Evolutionary conservation across 2,113 vertebrate species (phyloP).

Genomic region (Corythoichthys haematopterus): DNA sequence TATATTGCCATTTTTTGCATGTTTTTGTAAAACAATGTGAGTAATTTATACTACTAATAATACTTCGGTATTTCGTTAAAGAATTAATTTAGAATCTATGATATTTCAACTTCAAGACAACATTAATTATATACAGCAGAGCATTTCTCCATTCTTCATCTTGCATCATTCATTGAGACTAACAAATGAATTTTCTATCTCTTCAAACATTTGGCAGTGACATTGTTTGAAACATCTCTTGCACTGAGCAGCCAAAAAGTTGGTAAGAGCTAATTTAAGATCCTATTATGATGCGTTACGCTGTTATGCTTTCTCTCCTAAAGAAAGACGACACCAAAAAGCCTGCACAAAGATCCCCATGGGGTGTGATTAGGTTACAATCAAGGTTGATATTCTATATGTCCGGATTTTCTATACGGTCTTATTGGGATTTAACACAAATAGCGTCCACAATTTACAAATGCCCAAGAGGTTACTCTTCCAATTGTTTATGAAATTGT

Average conservation of each 20-base stretch:
- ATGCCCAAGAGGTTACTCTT: constrained; percentile 28
- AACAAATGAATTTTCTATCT: not conserved
- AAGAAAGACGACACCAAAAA: constrained; percentile 49
- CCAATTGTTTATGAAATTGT: constrained; percentile 52
- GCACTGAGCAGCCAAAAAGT: constrained; percentile 24
- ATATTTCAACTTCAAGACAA: not conserved
- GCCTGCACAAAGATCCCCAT: constrained; percentile 49
- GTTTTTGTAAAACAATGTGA: not conserved
- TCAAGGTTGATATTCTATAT: constrained; percentile 65
- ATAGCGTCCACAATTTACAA: constrained; percentile 54
- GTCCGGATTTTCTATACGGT: constrained; percentile 44
- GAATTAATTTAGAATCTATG: not conserved
- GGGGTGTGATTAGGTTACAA: constrained; percentile 57
- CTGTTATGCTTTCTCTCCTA: constrained; percentile 40
- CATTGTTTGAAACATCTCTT: constrained; percentile 36
- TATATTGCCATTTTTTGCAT: not conserved
- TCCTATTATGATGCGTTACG: constrained; percentile 48
- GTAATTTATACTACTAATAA: not conserved
- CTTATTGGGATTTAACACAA: constrained; percentile 70
- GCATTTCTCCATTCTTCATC: not conserved
- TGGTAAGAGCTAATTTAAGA: constrained; percentile 49
- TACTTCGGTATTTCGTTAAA: not conserved
- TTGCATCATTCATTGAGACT: not conserved
- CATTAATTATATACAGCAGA: not conserved
- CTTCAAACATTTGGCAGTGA: constrained; percentile 19